phyloP scores from a whole-genome alignment of 2,113 vertebrate genomes.

The Muscicapa adusta region DNA sequence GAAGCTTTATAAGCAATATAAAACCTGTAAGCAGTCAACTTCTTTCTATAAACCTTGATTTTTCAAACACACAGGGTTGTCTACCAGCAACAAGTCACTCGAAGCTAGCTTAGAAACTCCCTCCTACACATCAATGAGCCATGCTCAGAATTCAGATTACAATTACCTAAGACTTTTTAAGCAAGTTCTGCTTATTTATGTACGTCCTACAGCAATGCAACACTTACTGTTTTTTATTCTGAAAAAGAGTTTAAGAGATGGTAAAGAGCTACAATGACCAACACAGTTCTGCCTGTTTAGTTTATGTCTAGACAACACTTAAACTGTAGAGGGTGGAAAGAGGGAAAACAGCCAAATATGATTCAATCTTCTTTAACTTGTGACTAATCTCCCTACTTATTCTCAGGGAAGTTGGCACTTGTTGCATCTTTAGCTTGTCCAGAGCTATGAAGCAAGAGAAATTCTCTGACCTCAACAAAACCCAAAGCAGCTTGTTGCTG shows the following conservation, averaged over 20 bases:
- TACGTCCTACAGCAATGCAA: not conserved
- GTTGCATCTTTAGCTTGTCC: constrained; percentile 43
- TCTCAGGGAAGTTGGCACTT: constrained; percentile 57
- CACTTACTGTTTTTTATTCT: not conserved
- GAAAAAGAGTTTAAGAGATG: not conserved
- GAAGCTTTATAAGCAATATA: not conserved
- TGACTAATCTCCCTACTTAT: constrained; percentile 68
- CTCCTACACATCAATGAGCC: constrained; percentile 53
- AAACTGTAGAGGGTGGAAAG: constrained; percentile 47
- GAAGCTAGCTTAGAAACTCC: constrained; percentile 44
- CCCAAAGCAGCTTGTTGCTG: constrained; percentile 20
- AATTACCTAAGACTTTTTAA: constrained; percentile 43
- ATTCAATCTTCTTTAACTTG: constrained; percentile 64
- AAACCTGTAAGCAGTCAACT: not conserved
- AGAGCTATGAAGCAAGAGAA: constrained; percentile 31
- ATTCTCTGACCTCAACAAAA: constrained; percentile 47
- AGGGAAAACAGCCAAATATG: constrained; percentile 55
- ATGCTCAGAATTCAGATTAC: constrained; percentile 45
- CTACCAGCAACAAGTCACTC: constrained; percentile 47
- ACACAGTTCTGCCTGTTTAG: constrained; percentile 31
- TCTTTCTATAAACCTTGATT: not conserved
- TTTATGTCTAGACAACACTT: constrained; percentile 67
- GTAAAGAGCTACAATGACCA: constrained; percentile 30
- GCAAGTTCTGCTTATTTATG: constrained; percentile 8
- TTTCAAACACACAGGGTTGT: not conserved